Base-by-base conservation (phyloP, 2,797 vertebrate species). In the Catharus ustulatus region DNA sequence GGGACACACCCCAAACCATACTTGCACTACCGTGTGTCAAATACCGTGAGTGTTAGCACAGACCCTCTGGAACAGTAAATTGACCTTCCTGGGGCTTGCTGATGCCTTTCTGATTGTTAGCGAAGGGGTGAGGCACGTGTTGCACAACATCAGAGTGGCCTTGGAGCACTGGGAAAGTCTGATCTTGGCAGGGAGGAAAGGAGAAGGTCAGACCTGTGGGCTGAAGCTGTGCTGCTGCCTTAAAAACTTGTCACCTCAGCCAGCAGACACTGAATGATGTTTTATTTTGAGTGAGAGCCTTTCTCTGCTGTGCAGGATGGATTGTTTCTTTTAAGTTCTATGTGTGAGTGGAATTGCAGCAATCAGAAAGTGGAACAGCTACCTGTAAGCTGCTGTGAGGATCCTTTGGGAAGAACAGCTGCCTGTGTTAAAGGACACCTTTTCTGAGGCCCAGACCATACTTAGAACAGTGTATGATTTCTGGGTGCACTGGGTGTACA, bases 1-100 rank as follows among this genome's bases (percentile, higher is more conserved):
- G 9, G 81, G 71, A 20, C 84, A 58, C 58, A 29, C 10, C 38
- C 62, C 49, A 34, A 34, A 16, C 30, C 55, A 9, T 13, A 5
- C 1, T 0, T 55, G 61, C 15, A 57, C 73, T 55, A 15, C 26
- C 11, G 0, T 16, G 36, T 54, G 9, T 51, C 29, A 55, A 75
- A n/a, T 75, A 55, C 19, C 2, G 4, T 43, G 52, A 6, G 51
- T 51, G 38, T 13, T 55, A 32, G 43, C 27, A 10, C 10, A 68
- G 38, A 26, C 46, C 43, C 66, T 74, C 22, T 67, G 59, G 32
- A 71, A 63, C 57, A 48, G 49, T 20, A 22, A 42, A 21, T 34
- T 63, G 29, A 48, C 51, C 24, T 22, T 54, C 5, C 17, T 15
- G 36, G 40, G 38, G 66, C 40, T 2, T 52, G 61, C 52, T 71